Evolutionary conservation across 2,888 invertebrate genomes (phyloP).

Genomic region (Sclerodermus sp.): DNA sequence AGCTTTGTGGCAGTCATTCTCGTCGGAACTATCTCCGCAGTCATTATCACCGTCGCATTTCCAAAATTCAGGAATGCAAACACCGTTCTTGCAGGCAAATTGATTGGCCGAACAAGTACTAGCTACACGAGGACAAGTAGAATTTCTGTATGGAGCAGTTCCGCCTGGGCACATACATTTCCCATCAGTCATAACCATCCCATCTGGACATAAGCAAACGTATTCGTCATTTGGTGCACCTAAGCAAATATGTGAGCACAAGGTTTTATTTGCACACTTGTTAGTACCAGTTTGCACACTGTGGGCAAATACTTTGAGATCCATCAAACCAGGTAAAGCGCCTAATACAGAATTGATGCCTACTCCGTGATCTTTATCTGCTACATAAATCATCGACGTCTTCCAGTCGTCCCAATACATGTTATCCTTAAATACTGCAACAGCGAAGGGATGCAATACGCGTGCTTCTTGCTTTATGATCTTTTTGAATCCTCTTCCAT

Average conservation of each 20-base stretch:
- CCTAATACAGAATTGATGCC: conserved; percentile 65
- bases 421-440: conserved; percentile 80
- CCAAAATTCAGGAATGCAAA: conserved; percentile 66
- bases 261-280: conserved; percentile 65
- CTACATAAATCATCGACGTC: conserved; percentile 74
- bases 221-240: conserved; percentile 70
- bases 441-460: conserved; percentile 82
- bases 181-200: conserved; percentile 62
- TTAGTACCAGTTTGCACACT: conserved; percentile 76
- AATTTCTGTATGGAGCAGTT: conserved; percentile 65
- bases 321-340: conserved; percentile 75
- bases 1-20: conserved; percentile 57
- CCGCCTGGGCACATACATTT: conserved; percentile 80
- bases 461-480: conserved; percentile 68
- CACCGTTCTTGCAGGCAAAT: conserved; percentile 63
- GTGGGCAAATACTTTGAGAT: conserved; percentile 79
- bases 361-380: conserved; percentile 75
- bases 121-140: conserved; percentile 70
- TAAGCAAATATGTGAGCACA: conserved; percentile 78
- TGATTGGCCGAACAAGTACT: conserved; percentile 63
- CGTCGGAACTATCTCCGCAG: conserved; percentile 69
- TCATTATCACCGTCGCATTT: conserved; percentile 70
- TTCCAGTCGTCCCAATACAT: conserved; percentile 94
- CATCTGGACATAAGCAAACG: conserved; percentile 82
- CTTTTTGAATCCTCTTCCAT: conserved; percentile 70